Conservation (phyloP, 2,113 vertebrate genomes). For the Scolopax mira region DNA sequence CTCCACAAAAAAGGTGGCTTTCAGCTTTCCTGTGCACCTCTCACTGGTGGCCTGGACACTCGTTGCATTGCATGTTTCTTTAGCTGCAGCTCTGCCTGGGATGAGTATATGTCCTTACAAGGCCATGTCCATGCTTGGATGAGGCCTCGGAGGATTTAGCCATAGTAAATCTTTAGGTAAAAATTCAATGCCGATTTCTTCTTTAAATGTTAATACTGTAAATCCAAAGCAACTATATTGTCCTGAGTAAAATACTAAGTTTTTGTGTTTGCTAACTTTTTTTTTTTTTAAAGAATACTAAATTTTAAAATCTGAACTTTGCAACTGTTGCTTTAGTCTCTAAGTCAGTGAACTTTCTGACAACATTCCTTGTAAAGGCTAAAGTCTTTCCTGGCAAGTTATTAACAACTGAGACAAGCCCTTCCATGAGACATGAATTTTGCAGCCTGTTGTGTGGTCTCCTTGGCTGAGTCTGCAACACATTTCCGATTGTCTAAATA, state of each 20-base stretch:
- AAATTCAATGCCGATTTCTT: not conserved
- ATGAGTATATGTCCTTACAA: not conserved
- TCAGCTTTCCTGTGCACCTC: not conserved
- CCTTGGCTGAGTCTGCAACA: conserved; percentile 10
- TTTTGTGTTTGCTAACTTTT: not conserved
- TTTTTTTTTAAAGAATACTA: not conserved
- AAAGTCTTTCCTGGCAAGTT: not conserved
- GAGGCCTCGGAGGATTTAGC: not conserved
- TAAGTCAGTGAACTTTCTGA: conserved; percentile 5
- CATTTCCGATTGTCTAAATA: conserved; percentile 16
- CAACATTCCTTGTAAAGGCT: not conserved
- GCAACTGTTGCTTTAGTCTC: not conserved
- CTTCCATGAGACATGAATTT: not conserved
- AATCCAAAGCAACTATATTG: not conserved
- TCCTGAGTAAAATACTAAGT: not conserved
- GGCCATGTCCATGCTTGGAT: not conserved
- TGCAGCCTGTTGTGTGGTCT: conserved; percentile 15
- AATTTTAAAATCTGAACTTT: not conserved
- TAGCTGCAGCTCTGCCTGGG: not conserved
- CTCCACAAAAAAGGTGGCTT: not conserved
- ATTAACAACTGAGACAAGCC: not conserved
- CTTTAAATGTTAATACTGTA: not conserved
- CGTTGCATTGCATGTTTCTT: not conserved
- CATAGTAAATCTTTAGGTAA: not conserved
- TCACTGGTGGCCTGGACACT: accelerated